Percentiles rank a stretch among this genome's conserved stretches.
Evolutionary conservation across 2,888 invertebrate species (phyloP).

Genomic region (Agrypnus murinus): DNA sequence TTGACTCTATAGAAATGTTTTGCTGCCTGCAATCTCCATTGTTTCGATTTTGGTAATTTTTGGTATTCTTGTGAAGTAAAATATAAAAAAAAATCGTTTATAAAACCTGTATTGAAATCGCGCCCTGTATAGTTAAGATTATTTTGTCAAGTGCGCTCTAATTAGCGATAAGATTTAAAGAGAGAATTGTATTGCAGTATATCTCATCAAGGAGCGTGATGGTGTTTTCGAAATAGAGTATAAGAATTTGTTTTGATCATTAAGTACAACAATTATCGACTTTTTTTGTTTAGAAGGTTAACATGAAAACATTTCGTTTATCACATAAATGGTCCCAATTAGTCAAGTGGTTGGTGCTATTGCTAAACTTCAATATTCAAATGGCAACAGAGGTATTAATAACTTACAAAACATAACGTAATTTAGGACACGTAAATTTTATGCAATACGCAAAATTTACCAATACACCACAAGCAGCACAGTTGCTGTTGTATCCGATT

Average conservation of each 20-base stretch:
- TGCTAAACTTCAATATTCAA: constrained; percentile 44
- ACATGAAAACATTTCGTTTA: constrained; percentile 17
- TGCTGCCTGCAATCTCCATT: no score
- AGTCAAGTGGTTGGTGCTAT: constrained; percentile 27
- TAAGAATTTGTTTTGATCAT: constrained; percentile 9
- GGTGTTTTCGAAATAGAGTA: neutral
- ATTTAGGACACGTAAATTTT: constrained; percentile 61
- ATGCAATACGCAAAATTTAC: constrained; percentile 62
- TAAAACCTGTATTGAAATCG: no score
- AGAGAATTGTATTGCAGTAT: no score
- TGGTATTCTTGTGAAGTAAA: no score
- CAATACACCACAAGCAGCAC: constrained; percentile 54
- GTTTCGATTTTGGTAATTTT: no score
- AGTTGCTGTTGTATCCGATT: constrained; percentile 53
- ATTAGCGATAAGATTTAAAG: no score
- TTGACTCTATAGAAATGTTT: no score
- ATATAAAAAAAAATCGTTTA: no score
- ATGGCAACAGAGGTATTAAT: constrained; percentile 42
- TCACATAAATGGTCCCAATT: constrained; percentile 27
- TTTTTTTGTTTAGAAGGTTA: constrained; percentile 14
- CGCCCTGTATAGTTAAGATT: no score
- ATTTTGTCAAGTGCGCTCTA: no score
- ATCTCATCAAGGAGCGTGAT: no score
- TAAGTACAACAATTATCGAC: constrained; percentile 14
- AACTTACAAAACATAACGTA: constrained; percentile 51